Evolutionary conservation across 1,140 invertebrate genomes (phyloP).

Genomic region (Cyclargus thomasi): DNA sequence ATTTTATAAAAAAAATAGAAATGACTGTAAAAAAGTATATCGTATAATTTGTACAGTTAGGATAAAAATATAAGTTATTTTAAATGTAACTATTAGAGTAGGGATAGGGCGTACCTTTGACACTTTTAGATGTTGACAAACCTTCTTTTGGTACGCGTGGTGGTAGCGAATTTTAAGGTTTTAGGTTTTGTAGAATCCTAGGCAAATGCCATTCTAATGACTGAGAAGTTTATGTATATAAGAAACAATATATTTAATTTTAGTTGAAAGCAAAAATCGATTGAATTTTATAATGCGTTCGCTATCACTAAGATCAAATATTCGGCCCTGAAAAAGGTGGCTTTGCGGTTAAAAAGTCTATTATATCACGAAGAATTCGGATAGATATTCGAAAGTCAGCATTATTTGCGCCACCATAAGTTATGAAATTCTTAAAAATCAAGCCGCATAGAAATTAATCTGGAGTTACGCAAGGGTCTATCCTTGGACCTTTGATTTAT

Average conservation of each 20-base stretch:
- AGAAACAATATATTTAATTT: slow-evolving; percentile 13
- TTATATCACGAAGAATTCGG: too few species aligned
- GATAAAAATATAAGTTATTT: slow-evolving; percentile 15
- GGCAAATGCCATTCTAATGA: slow-evolving; percentile 10
- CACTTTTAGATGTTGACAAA: slow-evolving; percentile 3
- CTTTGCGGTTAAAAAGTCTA: too few species aligned
- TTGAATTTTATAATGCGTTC: not conserved
- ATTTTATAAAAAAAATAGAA: slow-evolving; percentile 14
- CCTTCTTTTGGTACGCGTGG: not conserved
- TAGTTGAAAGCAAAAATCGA: not conserved
- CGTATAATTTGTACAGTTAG: slow-evolving; percentile 14
- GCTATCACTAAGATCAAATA: not conserved
- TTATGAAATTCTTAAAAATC: too few species aligned
- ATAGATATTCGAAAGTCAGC: too few species aligned
- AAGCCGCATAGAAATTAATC: not conserved
- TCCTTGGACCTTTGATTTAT: not conserved
- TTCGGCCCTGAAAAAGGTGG: not conserved
- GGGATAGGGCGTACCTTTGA: slow-evolving; percentile 7
- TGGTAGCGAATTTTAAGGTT: slow-evolving; percentile 7
- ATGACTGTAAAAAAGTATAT: slow-evolving; percentile 13
- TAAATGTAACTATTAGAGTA: slow-evolving; percentile 13
- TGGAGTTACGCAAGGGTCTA: not conserved
- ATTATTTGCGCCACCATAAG: too few species aligned
- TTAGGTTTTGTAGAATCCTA: slow-evolving; percentile 10
- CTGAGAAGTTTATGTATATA: slow-evolving; percentile 15